These are phyloP conservation scores for Ischnura elegans DNA, from an alignment of 2,888 invertebrate species.

Conservation along the genomic window DNA sequence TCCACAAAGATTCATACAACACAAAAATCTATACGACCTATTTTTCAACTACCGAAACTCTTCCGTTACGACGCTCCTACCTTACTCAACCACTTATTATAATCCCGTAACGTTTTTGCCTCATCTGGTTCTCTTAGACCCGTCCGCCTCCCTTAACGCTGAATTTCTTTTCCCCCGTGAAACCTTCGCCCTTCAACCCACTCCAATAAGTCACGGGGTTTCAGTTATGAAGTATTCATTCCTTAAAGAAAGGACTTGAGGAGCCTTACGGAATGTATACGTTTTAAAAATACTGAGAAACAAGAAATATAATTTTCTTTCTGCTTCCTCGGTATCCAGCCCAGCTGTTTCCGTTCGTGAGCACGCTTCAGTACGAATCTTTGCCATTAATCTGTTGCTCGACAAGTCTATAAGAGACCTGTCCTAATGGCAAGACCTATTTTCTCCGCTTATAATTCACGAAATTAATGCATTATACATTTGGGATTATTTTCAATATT, in stretches of 20 bases:
- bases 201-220: background rate
- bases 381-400: background rate
- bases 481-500: too few species aligned
- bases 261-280: background rate
- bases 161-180: background rate
- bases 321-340: background rate
- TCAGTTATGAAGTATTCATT: constrained; percentile 2
- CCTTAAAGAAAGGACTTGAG: background rate
- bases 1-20: too few species aligned
- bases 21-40: too few species aligned
- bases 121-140: background rate
- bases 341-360: background rate
- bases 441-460: too few species aligned
- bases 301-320: background rate
- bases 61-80: too few species aligned
- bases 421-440: too few species aligned
- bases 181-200: background rate
- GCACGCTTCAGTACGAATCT: background rate
- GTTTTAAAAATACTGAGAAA: background rate
- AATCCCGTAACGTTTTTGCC: too few species aligned
- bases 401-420: too few species aligned
- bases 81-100: too few species aligned
- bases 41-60: too few species aligned
- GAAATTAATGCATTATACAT: too few species aligned
- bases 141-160: background rate